Conservation (phyloP, 2,113 vertebrate species). For the Mohoua ochrocephala region DNA sequence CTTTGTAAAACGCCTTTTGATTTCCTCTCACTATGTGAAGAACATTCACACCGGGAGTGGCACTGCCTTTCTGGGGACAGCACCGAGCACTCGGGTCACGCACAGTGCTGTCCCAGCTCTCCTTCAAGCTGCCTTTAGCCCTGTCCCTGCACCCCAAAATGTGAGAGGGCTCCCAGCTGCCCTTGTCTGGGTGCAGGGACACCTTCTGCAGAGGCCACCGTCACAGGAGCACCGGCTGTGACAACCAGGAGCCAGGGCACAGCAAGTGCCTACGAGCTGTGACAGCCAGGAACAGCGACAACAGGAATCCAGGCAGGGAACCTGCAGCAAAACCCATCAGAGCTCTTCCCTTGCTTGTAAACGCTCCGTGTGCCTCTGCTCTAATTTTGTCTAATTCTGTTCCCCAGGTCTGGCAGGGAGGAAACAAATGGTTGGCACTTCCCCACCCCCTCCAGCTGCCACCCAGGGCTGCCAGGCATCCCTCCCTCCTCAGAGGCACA, state of each 20-base stretch:
- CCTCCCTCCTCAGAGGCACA: background rate
- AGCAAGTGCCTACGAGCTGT: background rate
- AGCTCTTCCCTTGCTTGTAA: background rate
- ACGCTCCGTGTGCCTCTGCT: background rate
- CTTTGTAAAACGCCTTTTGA: background rate
- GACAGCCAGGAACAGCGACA: background rate
- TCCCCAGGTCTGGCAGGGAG: background rate
- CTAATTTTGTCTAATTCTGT: background rate
- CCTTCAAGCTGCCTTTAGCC: rapidly evolving
- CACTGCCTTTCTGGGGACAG: rapidly evolving
- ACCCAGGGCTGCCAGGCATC: background rate
- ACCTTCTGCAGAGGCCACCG: rapidly evolving
- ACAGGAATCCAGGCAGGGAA: background rate
- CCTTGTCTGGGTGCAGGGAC: rapidly evolving
- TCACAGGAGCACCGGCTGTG: background rate
- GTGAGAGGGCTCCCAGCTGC: background rate
- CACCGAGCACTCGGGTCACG: rapidly evolving
- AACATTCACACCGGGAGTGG: background rate
- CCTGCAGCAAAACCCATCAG: background rate
- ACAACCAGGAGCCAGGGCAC: background rate
- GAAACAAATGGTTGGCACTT: background rate
- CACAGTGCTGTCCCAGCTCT: background rate
- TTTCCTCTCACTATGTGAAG: background rate
- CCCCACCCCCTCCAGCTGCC: background rate
- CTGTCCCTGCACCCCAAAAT: background rate